Evolutionary conservation across 2,888 invertebrate genomes (phyloP).

Genomic region (Rhamphomyia laevipes): DNA sequence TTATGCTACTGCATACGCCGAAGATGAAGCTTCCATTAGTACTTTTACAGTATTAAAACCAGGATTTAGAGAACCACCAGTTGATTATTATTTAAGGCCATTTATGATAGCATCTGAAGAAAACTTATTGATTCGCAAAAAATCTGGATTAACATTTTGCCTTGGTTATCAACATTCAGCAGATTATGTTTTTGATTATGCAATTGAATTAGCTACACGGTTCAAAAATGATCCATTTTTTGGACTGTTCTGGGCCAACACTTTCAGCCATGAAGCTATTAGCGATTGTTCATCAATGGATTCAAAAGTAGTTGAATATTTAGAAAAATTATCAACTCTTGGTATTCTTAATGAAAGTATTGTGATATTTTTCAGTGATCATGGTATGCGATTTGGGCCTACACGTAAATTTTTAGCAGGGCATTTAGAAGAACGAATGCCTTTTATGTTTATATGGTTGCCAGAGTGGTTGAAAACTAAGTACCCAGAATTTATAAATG

Average conservation of each 20-base stretch:
- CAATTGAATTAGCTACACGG: constrained; percentile 51
- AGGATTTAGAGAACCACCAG: constrained; percentile 61
- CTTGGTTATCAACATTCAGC: constrained; percentile 50
- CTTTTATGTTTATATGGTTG: constrained; percentile 57
- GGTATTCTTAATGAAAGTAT: constrained; percentile 53
- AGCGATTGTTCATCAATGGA: constrained; percentile 59
- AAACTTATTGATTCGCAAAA: constrained; percentile 39
- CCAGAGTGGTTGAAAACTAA: constrained; percentile 48
- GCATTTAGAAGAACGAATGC: constrained; percentile 67
- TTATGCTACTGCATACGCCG: constrained; percentile 69
- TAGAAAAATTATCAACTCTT: constrained; percentile 45
- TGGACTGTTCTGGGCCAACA: constrained; percentile 69
- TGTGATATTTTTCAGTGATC: constrained; percentile 64
- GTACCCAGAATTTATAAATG: constrained; percentile 43
- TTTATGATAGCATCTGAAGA: constrained; percentile 57
- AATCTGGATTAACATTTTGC: constrained; percentile 45
- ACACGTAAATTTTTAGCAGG: constrained; percentile 54
- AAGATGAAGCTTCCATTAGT: constrained; percentile 60
- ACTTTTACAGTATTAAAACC: constrained; percentile 58
- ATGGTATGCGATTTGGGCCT: constrained; percentile 67
- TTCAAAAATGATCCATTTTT: constrained; percentile 53
- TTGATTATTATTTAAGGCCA: constrained; percentile 71
- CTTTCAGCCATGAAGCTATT: constrained; percentile 59
- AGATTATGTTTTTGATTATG: constrained; percentile 58
- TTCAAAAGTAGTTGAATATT: constrained; percentile 44